A percentile compares a stretch with the other conserved stretches of the same genome.
These are phyloP conservation scores for Megaceryle maxima DNA, from an alignment of 2,113 vertebrate species.

Conservation along the genomic window DNA sequence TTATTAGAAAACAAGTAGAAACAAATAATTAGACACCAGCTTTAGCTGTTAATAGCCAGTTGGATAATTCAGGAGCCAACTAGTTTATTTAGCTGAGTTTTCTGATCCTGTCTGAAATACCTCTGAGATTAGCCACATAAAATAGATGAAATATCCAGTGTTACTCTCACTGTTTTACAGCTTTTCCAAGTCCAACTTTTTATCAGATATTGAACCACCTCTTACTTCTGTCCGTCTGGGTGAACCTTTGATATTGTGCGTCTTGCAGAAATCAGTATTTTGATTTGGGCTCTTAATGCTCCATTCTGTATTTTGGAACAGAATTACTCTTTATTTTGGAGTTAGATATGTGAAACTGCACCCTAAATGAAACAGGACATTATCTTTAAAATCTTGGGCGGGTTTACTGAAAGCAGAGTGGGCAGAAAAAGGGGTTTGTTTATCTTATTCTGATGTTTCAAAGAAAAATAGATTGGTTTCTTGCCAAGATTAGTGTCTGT, in stretches of 20 bases:
- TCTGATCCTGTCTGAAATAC: not conserved
- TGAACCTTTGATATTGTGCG: not conserved
- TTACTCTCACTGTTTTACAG: accelerated
- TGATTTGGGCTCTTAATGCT: not conserved
- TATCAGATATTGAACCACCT: not conserved
- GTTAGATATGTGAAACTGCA: not conserved
- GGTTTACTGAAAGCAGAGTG: not conserved
- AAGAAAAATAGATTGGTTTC: not conserved
- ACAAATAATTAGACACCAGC: not conserved
- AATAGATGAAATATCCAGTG: not conserved
- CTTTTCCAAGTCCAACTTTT: not conserved
- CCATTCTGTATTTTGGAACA: not conserved
- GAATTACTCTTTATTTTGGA: not conserved
- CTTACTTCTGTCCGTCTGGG: not conserved
- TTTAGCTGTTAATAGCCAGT: not conserved
- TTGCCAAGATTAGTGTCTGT: not conserved
- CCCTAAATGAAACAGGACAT: not conserved
- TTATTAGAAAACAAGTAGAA: not conserved
- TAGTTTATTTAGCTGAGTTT: not conserved
- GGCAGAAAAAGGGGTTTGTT: not conserved
- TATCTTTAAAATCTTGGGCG: not conserved
- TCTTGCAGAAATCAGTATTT: not conserved
- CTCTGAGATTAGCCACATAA: not conserved
- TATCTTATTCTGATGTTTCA: not conserved
- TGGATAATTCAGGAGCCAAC: too few species aligned